Conservation (phyloP, 1,140 invertebrate genomes). For the Apis mellifera region Amel_HAv3.1 CM009939.2:8338501-8339000, state of each 20-base stretch:
- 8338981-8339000: not conserved
- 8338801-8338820: constrained; percentile 8
- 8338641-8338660: not conserved
- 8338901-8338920: constrained; percentile 12
- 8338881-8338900: constrained; percentile 7
- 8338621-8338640: not conserved
- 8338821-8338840: constrained; percentile 21
- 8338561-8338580: not conserved
- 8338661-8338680: not conserved
- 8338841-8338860: constrained; percentile 1
- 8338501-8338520: not conserved
- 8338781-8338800: not conserved
- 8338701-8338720: not conserved
- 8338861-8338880: constrained; percentile 12
- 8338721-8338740: not conserved
- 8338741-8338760: not conserved
- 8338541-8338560: not conserved
- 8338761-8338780: constrained; percentile 13
- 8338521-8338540: not conserved
- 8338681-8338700: not conserved
- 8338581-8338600: not conserved
- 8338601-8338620: not conserved
- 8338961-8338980: constrained; percentile 53
- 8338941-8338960: constrained; percentile 43
- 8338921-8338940: not conserved